Conservation (phyloP, 2,113 vertebrate genomes). For the Microtus ochrogaster region DNA sequence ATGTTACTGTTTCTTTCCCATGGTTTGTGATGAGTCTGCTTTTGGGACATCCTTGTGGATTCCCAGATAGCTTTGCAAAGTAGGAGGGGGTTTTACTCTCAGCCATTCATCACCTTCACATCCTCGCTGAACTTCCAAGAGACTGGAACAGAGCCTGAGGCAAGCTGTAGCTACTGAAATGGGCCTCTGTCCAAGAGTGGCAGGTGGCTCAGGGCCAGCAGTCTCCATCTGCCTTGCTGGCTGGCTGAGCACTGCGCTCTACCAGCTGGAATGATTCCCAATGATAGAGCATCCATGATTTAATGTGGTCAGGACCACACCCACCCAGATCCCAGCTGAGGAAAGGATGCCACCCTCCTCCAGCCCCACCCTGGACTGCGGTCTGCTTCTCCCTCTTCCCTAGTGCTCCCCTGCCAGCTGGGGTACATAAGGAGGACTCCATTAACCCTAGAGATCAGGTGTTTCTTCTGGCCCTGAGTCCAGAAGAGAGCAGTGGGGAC, state of each 20-base stretch:
- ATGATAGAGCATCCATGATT: neutral
- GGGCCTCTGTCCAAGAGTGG: neutral
- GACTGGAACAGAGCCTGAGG: too few relatives aligned
- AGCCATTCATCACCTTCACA: neutral
- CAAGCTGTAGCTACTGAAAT: fast-evolving
- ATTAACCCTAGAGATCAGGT: neutral
- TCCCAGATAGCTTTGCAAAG: neutral
- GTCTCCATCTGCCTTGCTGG: neutral
- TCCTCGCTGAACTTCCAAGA: neutral
- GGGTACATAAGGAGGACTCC: neutral
- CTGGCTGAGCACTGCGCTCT: neutral
- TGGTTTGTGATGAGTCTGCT: too few relatives aligned
- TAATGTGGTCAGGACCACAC: too few relatives aligned
- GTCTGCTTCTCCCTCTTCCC: neutral
- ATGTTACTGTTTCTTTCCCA: fast-evolving
- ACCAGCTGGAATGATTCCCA: neutral
- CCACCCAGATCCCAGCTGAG: too few relatives aligned
- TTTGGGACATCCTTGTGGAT: neutral
- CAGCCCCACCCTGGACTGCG: neutral
- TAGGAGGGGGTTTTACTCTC: neutral
- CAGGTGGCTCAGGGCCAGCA: neutral
- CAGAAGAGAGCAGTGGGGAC: neutral
- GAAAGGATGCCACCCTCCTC: neutral
- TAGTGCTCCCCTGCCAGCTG: neutral
- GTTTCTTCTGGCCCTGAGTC: neutral